phyloP scores from a whole-genome alignment of 2,113 vertebrate genomes.

The Indicator indicator region DNA sequence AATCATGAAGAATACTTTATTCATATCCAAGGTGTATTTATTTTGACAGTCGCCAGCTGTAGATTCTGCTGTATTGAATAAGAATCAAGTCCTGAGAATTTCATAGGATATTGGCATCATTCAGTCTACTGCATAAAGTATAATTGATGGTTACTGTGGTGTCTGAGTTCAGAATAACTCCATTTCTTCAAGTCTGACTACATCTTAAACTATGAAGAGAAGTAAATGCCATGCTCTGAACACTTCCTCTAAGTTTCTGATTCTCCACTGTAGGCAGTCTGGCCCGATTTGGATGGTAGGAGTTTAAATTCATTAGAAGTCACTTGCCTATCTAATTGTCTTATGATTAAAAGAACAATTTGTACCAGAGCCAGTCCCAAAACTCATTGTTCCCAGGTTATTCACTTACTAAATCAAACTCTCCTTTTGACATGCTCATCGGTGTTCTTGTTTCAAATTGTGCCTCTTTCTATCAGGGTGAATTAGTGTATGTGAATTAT shows the following conservation, averaged over 20 bases:
- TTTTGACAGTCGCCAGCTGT: neutral
- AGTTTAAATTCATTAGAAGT: neutral
- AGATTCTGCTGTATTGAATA: neutral
- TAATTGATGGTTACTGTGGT: neutral
- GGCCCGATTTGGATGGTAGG: neutral
- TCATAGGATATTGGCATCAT: neutral
- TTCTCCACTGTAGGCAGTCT: neutral
- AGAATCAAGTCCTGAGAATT: neutral
- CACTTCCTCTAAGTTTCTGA: neutral
- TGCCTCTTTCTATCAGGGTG: conserved; percentile 78
- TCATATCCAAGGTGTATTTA: neutral
- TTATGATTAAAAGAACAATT: neutral
- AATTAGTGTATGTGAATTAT: conserved; percentile 95
- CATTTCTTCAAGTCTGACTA: neutral
- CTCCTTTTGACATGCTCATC: neutral
- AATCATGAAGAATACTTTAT: neutral
- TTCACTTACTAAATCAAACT: neutral
- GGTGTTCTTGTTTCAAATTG: neutral
- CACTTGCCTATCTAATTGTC: neutral
- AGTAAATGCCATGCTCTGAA: neutral
- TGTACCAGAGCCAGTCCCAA: neutral
- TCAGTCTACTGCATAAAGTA: neutral
- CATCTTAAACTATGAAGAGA: neutral
- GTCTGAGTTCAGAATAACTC: neutral
- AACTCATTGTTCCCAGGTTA: neutral